These are phyloP conservation scores for Amazona ochrocephala DNA, from an alignment of 2,797 vertebrate species.

Conservation along the genomic window DNA sequence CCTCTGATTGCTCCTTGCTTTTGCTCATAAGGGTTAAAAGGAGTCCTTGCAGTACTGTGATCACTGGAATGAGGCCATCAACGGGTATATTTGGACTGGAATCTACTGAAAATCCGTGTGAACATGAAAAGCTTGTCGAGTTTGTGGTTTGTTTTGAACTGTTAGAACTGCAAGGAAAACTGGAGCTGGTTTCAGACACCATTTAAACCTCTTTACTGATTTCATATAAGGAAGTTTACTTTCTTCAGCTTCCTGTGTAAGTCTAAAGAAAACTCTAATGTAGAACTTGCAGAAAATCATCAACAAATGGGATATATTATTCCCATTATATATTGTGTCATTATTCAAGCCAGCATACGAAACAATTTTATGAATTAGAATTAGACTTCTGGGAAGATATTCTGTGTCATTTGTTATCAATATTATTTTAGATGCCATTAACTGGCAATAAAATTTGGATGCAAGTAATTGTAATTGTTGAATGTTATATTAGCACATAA, in stretches of 20 bases:
- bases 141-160: not conserved
- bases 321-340: not conserved
- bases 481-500: not conserved
- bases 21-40: not conserved
- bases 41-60: not conserved
- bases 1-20: no score
- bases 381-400: conserved; percentile 57
- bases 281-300: not conserved
- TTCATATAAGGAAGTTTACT: not conserved
- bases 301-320: conserved; percentile 20
- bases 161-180: not conserved
- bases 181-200: not conserved
- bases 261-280: not conserved
- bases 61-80: not conserved
- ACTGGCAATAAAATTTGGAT: conserved; percentile 49
- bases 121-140: not conserved
- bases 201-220: not conserved
- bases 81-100: not conserved
- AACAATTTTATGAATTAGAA: conserved; percentile 34
- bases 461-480: conserved; percentile 52
- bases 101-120: not conserved
- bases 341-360: conserved; percentile 18
- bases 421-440: conserved; percentile 46
- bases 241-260: not conserved
- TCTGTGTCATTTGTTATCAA: conserved; percentile 34